Conservation (phyloP, 2,797 vertebrate species). For the Borostomias antarcticus region DNA sequence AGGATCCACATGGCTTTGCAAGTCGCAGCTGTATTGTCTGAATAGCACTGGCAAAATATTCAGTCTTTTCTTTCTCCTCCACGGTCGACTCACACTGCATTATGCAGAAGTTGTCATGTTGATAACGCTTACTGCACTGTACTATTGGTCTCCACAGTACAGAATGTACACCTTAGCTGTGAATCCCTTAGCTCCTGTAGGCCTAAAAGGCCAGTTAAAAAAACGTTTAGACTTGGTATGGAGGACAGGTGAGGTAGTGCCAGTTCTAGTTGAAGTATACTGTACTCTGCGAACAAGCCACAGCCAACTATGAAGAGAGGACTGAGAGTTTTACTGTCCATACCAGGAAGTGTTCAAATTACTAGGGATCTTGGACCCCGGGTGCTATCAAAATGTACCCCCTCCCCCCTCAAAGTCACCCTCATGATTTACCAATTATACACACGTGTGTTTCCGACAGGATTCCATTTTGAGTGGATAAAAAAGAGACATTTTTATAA, state of each 20-base stretch:
- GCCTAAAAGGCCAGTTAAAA: not conserved
- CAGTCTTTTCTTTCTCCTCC: conserved; percentile 26
- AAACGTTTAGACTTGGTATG: not conserved
- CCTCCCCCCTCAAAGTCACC: conserved; percentile 56
- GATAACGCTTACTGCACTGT: conserved; percentile 18
- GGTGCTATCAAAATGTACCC: conserved; percentile 67
- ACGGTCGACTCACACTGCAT: conserved; percentile 4
- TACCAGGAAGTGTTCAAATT: conserved; percentile 58
- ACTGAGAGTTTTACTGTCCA: conserved; percentile 62
- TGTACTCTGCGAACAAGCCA: conserved; percentile 32
- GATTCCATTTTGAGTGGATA: conserved; percentile 63
- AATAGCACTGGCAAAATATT: conserved; percentile 34
- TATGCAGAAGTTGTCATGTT: conserved; percentile 23
- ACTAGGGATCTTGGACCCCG: conserved; percentile 47
- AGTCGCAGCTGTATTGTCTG: conserved; percentile 30
- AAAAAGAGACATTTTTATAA: conserved; percentile 65
- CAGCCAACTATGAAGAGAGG: conserved; percentile 46
- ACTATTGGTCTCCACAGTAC: conserved; percentile 29
- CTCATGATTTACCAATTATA: conserved; percentile 69
- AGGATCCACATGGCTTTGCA: conserved; percentile 21
- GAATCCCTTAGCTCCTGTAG: not conserved
- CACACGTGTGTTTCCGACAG: conserved; percentile 72
- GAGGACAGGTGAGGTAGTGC: conserved; percentile 5
- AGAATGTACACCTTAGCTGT: conserved; percentile 11
- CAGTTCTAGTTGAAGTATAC: conserved; percentile 15